Percentiles rank a stretch among this genome's conserved stretches.
Conservation (phyloP, 1,140 invertebrate genomes). For the Scaptomyza montana region DNA sequence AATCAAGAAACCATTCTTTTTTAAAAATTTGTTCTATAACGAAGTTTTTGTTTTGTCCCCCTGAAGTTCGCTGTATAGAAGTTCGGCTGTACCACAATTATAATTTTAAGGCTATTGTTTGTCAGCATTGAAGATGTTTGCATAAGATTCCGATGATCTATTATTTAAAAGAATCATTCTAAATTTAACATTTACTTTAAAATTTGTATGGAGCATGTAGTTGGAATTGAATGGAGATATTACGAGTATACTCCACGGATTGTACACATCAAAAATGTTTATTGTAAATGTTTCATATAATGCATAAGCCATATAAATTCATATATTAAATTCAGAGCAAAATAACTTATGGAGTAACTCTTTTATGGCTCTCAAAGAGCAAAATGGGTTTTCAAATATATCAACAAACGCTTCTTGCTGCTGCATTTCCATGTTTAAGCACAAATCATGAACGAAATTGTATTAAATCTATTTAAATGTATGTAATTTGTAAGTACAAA, state of each 20-base stretch:
- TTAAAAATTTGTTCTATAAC: too few species aligned
- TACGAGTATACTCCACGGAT: conserved; percentile 31
- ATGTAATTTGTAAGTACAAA: conserved; percentile 40
- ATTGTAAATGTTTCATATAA: conserved; percentile 50
- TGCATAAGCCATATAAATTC: conserved; percentile 38
- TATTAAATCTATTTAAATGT: conserved; percentile 44
- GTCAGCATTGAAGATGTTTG: conserved; percentile 26
- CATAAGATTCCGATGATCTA: conserved; percentile 36
- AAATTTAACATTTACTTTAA: conserved; percentile 30
- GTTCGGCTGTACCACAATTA: conserved; percentile 7
- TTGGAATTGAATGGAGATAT: conserved; percentile 40
- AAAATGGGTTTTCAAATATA: conserved; percentile 16
- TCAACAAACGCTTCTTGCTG: conserved; percentile 5
- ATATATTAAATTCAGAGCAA: conserved; percentile 50
- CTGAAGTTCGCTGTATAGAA: too few species aligned
- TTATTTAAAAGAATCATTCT: conserved; percentile 18
- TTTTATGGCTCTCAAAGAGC: conserved; percentile 16
- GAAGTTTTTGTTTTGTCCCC: too few species aligned
- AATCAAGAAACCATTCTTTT: too few species aligned
- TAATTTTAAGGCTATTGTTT: conserved; percentile 39
- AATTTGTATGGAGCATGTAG: conserved; percentile 29
- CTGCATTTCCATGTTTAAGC: conserved; percentile 35
- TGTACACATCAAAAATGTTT: conserved; percentile 45
- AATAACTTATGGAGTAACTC: conserved; percentile 21
- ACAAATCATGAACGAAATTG: conserved; percentile 50